Conservation (phyloP, 1,140 invertebrate species). For the Gonatopus flavifemur region DNA sequence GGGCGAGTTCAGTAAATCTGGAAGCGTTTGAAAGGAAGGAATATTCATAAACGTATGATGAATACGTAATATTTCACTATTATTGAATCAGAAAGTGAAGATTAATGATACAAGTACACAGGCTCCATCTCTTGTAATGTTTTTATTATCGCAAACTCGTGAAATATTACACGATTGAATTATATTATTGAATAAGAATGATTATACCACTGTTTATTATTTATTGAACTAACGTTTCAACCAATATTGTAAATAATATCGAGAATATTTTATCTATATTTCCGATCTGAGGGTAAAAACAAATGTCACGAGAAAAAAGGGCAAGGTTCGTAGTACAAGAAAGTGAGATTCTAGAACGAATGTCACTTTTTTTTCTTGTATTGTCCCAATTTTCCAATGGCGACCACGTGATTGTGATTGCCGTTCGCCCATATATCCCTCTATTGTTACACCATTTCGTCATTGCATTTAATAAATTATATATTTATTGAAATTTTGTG, state of each 20-base stretch:
- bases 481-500: conserved; percentile 54
- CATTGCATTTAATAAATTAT: conserved; percentile 62
- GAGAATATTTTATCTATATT: conserved; percentile 61
- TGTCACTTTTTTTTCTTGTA: conserved; percentile 50
- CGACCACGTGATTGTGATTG: conserved; percentile 30
- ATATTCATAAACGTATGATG: conserved; percentile 27
- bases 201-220: conserved; percentile 56
- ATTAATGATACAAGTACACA: conserved; percentile 46
- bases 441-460: conserved; percentile 60
- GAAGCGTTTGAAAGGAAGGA: conserved; percentile 4
- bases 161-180: conserved; percentile 45
- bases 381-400: conserved; percentile 34
- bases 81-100: conserved; percentile 41
- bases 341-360: too few species aligned
- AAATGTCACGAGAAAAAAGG: too few species aligned
- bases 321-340: too few species aligned
- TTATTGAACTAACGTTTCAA: conserved; percentile 56
- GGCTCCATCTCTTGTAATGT: conserved; percentile 58
- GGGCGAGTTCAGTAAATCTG: background rate
- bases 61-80: too few species aligned
- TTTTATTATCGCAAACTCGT: conserved; percentile 57
- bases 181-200: conserved; percentile 48
- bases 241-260: conserved; percentile 61
- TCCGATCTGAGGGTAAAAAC: conserved; percentile 54
- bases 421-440: conserved; percentile 44